Base-by-base conservation (phyloP, 2,113 vertebrate genomes). In the Oryctolagus cuniculus region DNA sequence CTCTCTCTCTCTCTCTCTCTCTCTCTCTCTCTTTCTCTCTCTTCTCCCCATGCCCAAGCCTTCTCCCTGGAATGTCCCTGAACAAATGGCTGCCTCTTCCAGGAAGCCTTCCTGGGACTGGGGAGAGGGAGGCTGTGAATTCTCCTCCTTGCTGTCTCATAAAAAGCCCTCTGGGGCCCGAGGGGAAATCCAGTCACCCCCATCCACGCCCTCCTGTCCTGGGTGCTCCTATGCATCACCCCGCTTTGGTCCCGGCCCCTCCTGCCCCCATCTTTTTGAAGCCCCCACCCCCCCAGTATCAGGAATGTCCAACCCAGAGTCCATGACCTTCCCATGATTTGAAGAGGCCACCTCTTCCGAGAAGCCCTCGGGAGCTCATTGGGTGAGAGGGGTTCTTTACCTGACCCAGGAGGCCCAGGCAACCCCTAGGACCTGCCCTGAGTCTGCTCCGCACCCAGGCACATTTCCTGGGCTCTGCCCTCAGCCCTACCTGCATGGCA, bases 41-140 rank as follows among this genome's bases (percentile, higher is more conserved):
- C 3, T 5, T 89, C n/a, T 69, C 38, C 51, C 16, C 69, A 6
- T 15, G 3, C 34, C 44, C 8, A 72, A 72, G 80, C 44, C 22
- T 91, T 86, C 87, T 85, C 27, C 49, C 55, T 79, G 82, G 74
- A 95, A 94, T 94, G 82, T 88, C 13, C 90, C 58, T 24, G 61
- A 75, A 70, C 1, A 21, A 58, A 58, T 58, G 19, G 29, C n/a
- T 0, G 4, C 70, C 79, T 95, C 91, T 61, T 77, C 89, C 70
- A 87, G 89, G 86, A 96, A 89, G 93, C 21, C 69, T 89, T 38
- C 64, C n/a, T 77, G 85, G 81, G 81, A 24, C 27, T 55, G 58
- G 27, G 89, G 34, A 84, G 34, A 38, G 55, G 87, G 66, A 73
- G 64, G 73, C 51, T 73, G 31, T 67, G 89, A 89, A 80, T 79